phyloP scores from a whole-genome alignment of 2,888 invertebrate species.

The Xestia rhomboidea region DNA sequence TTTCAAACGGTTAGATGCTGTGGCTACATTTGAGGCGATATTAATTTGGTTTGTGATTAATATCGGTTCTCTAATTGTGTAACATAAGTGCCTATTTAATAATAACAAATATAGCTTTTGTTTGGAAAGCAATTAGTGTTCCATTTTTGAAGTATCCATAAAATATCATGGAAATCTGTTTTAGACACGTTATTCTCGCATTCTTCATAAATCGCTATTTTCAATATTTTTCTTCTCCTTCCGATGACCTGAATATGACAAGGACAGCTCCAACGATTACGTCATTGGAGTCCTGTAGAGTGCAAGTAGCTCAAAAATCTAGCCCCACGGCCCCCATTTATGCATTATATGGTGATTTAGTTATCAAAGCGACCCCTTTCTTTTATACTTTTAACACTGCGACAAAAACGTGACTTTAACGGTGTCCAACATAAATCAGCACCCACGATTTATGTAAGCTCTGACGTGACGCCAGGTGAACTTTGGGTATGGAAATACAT shows the following conservation, averaged over 20 bases:
- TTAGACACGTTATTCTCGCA: not conserved
- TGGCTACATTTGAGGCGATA: not conserved
- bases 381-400: slow-evolving; percentile 52
- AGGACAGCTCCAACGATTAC: not conserved
- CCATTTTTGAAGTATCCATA: not conserved
- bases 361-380: slow-evolving; percentile 46
- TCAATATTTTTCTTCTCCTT: not conserved
- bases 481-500: slow-evolving; percentile 12
- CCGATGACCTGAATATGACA: not conserved
- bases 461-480: slow-evolving; percentile 51
- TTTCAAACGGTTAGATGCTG: not conserved
- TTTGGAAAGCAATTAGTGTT: not conserved
- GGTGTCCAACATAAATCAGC: slow-evolving; percentile 66
- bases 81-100: not conserved
- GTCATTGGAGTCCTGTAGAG: not conserved
- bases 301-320: slow-evolving; percentile 11
- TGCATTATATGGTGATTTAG: slow-evolving; percentile 30
- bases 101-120: not conserved
- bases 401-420: slow-evolving; percentile 62
- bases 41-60: slow-evolving; percentile 1
- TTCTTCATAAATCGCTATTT: not conserved
- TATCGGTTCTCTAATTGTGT: not conserved
- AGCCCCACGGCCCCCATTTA: not conserved
- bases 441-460: slow-evolving; percentile 58
- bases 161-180: not conserved